Evolutionary conservation across 2,113 vertebrate species (phyloP), one percentile per base, ranked within the genome.

Genomic region (Numenius arquata): DNA sequence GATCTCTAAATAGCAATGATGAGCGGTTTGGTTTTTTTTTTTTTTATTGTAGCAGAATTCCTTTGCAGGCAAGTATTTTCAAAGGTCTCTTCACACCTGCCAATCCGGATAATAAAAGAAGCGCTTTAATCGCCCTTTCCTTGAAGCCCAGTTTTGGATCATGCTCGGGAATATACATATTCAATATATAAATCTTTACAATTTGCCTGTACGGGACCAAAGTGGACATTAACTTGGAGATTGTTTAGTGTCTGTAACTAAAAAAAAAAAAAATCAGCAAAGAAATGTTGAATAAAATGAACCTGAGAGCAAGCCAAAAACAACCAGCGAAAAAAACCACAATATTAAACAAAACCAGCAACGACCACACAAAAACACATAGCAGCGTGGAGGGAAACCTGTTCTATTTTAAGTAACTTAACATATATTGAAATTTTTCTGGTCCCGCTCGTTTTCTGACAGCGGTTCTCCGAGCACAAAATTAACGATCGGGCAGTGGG

Each of bases 21-120:
- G 23, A 71, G 41, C 7, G 15, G 40, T 59, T 84, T 63, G 48
- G 79, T 27, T 29, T 19, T 36, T 43, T 34, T 45, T 27, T 52
- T 52, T 52, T 52, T 17, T 11, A 36, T 85, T 65, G 16, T 75
- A 85, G 61, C 72, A 91, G 74, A 91, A 96, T 96, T 93, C 61
- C 88, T 95, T 81, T 90, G 85, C 91, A 96, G 84, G 87, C 87
- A 97, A 90, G 66, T 87, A 67, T 40, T 92, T 96, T 80, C 91
- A 82, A 89, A 85, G 90, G 43, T 90, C 68, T 94, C 85, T 95
- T 96, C 94, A 72, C 71, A 92, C 50, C 56, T 81, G 47, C 67
- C 14, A 90, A n/a, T 71, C 36, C 20, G 67, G 63, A 43, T 66
- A 63, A 87, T 52, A 78, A 94, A 91, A 89, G 47, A 38, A 3